Conservation (phyloP, 2,797 vertebrate species). For the Hypotaenidia okinawae region DNA sequence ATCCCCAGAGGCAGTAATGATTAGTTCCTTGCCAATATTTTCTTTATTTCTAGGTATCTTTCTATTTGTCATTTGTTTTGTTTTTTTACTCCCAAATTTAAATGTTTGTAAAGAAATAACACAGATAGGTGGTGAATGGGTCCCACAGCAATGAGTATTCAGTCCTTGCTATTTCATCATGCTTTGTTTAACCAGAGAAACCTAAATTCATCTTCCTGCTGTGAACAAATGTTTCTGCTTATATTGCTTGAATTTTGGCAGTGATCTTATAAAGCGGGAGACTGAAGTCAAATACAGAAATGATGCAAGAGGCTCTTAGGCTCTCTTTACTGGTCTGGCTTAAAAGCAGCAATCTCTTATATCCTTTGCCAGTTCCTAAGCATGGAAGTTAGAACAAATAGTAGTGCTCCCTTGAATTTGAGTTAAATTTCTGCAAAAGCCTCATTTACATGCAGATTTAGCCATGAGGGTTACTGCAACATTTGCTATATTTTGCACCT, state of each 20-base stretch:
- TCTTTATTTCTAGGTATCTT: background rate
- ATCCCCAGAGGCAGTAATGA: background rate
- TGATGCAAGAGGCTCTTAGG: background rate
- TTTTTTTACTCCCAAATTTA: background rate
- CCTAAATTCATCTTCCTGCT: slow-evolving; percentile 5
- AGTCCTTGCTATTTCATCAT: background rate
- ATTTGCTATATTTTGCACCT: slow-evolving; percentile 4
- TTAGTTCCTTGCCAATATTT: background rate
- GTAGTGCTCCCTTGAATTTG: background rate
- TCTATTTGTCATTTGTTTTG: background rate
- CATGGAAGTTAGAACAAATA: background rate
- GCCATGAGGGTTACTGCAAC: background rate
- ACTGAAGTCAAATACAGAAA: slow-evolving; percentile 20
- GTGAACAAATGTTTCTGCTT: slow-evolving; percentile 14
- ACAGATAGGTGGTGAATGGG: background rate
- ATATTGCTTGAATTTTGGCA: background rate
- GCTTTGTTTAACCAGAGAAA: slow-evolving; percentile 23
- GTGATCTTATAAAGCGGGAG: background rate
- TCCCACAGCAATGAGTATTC: background rate
- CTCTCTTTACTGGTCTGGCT: background rate
- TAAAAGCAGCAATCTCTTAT: slow-evolving; percentile 9
- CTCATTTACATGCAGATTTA: slow-evolving; percentile 32
- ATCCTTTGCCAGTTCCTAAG: background rate
- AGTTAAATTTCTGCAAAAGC: slow-evolving; percentile 31
- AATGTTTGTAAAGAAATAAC: slow-evolving; percentile 25